These are phyloP conservation scores for Chondrilla cf. caribensis DNA, from an alignment of 37 sponge, comb jelly and placozoan species.

Conservation along the genomic window DNA sequence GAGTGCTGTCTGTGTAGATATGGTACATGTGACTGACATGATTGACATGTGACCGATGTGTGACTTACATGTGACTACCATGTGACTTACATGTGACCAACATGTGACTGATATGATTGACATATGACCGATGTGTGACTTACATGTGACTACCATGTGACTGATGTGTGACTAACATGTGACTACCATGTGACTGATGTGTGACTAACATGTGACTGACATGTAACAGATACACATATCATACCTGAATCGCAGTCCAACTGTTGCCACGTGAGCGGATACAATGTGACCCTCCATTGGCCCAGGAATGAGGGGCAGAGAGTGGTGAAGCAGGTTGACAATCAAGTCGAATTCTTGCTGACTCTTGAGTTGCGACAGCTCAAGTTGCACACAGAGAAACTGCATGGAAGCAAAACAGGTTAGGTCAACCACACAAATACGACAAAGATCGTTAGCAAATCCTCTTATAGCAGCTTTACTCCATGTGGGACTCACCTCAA, in stretches of 20 bases:
- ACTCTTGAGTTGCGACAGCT: background rate
- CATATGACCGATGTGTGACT: background rate
- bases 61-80: too few species aligned
- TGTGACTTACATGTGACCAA: too few species aligned
- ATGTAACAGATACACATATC: too few species aligned
- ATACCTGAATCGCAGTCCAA: slow-evolving; percentile 11
- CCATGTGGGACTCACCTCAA: slow-evolving; percentile 1
- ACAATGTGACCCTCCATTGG: background rate
- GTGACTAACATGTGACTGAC: too few species aligned
- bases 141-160: background rate
- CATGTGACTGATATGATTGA: background rate
- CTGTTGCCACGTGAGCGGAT: background rate
- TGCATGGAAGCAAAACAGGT: background rate
- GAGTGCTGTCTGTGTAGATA: background rate
- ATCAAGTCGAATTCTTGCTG: background rate
- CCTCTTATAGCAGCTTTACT: too few species aligned
- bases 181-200: background rate
- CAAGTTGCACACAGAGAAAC: background rate
- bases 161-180: background rate
- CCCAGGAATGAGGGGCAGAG: slow-evolving; percentile 6
- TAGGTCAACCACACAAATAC: background rate
- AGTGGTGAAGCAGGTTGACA: slow-evolving; percentile 1
- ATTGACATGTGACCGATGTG: too few species aligned
- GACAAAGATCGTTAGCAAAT: too few species aligned
- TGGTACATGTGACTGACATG: too few species aligned